Percentiles rank a stretch among this genome's conserved stretches.
These are phyloP conservation scores for Borostomias antarcticus DNA, from an alignment of 2,797 vertebrate species.

Conservation along the genomic window DNA sequence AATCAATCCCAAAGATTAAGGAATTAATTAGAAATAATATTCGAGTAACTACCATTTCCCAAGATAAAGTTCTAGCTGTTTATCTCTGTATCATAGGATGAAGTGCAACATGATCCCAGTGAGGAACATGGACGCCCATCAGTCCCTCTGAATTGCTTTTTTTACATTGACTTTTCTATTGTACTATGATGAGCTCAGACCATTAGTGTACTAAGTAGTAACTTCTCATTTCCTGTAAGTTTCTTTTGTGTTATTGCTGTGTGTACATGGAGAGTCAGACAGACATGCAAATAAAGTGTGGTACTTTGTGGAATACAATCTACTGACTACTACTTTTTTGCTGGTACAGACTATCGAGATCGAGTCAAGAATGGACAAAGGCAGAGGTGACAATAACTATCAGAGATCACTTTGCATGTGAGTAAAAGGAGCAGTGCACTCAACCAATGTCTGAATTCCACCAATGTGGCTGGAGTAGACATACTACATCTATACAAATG, in stretches of 20 bases:
- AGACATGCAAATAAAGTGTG: conserved; percentile 82
- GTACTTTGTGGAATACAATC: conserved; percentile 76
- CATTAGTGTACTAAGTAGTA: conserved; percentile 47
- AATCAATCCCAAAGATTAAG: background rate
- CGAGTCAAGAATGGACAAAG: too few relatives aligned
- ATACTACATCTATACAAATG: too few relatives aligned
- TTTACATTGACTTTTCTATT: conserved; percentile 43
- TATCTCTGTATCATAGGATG: conserved; percentile 21
- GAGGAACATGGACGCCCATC: conserved; percentile 17
- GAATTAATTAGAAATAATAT: conserved; percentile 7
- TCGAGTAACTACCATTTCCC: conserved; percentile 21
- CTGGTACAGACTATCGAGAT: too few relatives aligned
- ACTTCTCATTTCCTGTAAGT: conserved; percentile 66
- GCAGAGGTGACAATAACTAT: too few relatives aligned
- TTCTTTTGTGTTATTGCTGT: conserved; percentile 76
- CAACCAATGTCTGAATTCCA: too few relatives aligned
- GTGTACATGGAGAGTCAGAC: conserved; percentile 75
- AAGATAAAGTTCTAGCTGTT: too few relatives aligned
- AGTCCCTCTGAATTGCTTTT: conserved; percentile 36
- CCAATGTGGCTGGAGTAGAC: too few relatives aligned
- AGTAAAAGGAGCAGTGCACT: too few relatives aligned
- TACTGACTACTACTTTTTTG: too few relatives aligned
- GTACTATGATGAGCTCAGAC: conserved; percentile 51
- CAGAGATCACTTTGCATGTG: too few relatives aligned
- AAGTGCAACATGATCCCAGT: conserved; percentile 23